phyloP scores from a whole-genome alignment of 2,113 vertebrate species.

The Sula dactylatra region DNA sequence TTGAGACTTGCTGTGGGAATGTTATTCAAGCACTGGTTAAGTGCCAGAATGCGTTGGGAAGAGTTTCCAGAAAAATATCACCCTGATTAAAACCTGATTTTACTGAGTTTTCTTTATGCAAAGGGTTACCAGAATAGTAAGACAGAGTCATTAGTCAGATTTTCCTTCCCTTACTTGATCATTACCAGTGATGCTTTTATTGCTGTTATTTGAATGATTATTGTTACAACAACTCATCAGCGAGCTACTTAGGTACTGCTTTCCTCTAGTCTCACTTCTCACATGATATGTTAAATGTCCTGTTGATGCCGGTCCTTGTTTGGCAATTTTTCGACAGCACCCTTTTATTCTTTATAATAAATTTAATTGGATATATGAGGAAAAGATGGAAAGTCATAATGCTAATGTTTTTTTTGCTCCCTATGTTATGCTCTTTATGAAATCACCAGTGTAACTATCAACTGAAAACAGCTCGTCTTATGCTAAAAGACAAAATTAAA shows the following conservation, averaged over 20 bases:
- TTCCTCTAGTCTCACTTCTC: not conserved
- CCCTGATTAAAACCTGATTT: conserved; percentile 66
- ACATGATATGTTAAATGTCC: not conserved
- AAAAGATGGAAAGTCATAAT: not conserved
- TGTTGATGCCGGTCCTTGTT: conserved; percentile 10
- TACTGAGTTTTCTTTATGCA: conserved; percentile 43
- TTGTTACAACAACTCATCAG: conserved; percentile 11
- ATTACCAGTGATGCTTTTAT: conserved; percentile 47
- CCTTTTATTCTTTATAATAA: not conserved
- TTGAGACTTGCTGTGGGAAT: conserved; percentile 25
- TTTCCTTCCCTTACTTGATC: conserved; percentile 64
- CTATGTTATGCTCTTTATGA: not conserved
- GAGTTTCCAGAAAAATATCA: conserved; percentile 56
- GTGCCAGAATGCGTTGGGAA: conserved; percentile 55
- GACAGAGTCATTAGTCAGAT: conserved; percentile 39
- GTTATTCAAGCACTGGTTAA: conserved; percentile 39
- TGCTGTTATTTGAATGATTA: conserved; percentile 36
- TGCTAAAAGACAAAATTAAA: not conserved
- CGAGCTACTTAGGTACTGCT: not conserved
- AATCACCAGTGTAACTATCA: not conserved
- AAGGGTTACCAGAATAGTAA: conserved; percentile 64
- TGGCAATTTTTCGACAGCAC: not conserved
- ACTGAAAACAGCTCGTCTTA: not conserved
- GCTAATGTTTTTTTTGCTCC: not conserved
- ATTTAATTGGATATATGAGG: not conserved